phyloP scores from a whole-genome alignment of 2,797 vertebrate genomes.

The Spatula clypeata region DNA sequence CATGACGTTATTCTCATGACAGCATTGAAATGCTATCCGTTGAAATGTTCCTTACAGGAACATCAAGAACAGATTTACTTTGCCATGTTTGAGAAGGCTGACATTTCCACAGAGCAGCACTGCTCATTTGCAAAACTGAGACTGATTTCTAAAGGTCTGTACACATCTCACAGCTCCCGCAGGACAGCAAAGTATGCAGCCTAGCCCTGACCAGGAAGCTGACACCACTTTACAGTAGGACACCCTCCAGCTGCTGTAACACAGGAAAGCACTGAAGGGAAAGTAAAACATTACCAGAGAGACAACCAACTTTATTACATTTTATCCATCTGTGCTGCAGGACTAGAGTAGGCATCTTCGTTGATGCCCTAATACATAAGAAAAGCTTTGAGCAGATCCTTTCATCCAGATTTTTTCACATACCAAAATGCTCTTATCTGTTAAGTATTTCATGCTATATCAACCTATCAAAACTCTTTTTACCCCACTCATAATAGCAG shows the following conservation, averaged over 20 bases:
- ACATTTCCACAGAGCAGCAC: conserved; percentile 30
- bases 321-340: background rate
- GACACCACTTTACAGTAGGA: background rate
- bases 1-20: background rate
- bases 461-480: background rate
- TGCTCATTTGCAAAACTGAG: conserved; percentile 15
- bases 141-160: conserved; percentile 27
- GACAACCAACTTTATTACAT: background rate
- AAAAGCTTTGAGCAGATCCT: background rate
- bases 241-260: background rate
- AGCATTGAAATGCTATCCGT: background rate
- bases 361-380: background rate
- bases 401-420: background rate
- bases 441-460: background rate
- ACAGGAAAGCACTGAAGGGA: background rate
- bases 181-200: background rate
- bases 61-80: background rate
- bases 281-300: background rate
- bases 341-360: background rate
- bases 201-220: background rate
- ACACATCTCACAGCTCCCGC: background rate
- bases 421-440: background rate
- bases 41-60: background rate
- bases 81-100: conserved; percentile 28
- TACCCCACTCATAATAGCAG: background rate